Evolutionary conservation across 2,888 invertebrate genomes (phyloP).

Genomic region (Kryphioiulus occultus): DNA sequence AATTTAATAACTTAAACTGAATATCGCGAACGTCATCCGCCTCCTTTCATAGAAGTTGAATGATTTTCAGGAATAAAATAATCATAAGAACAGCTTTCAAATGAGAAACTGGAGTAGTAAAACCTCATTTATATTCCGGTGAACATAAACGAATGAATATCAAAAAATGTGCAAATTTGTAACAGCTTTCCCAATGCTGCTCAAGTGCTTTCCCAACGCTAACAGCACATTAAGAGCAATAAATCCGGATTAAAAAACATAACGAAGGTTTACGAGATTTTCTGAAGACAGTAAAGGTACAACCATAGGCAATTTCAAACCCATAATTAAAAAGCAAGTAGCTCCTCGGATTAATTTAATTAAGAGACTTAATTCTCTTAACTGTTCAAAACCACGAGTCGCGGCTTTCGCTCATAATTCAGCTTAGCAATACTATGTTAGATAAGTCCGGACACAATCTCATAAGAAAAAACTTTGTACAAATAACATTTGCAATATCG

Average conservation of each 20-base stretch:
- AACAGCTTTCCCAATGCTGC: not conserved
- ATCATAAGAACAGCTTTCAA: not conserved
- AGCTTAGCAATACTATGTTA: not conserved
- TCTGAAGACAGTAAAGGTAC: not conserved
- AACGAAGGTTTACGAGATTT: not conserved
- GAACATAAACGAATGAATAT: not conserved
- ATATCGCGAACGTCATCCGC: not conserved
- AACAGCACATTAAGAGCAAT: not conserved
- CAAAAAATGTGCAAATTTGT: not conserved
- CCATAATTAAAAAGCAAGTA: not conserved
- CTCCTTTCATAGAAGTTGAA: not conserved
- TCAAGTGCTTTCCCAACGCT: not conserved
- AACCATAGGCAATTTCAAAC: not conserved
- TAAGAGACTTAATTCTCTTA: constrained; percentile 39
- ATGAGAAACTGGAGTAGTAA: not conserved
- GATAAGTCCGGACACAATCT: not conserved
- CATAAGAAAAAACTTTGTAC: not conserved
- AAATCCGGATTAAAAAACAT: not conserved
- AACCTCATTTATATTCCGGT: not conserved
- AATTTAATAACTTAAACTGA: not conserved
- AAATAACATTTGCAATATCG: not conserved
- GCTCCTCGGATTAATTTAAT: not conserved
- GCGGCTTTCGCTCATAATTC: not conserved
- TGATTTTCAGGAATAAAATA: not conserved
- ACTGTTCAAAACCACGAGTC: not conserved